Base-by-base conservation (phyloP, 2,888 invertebrate genomes). In the Digitonthophagus gazella region DNA sequence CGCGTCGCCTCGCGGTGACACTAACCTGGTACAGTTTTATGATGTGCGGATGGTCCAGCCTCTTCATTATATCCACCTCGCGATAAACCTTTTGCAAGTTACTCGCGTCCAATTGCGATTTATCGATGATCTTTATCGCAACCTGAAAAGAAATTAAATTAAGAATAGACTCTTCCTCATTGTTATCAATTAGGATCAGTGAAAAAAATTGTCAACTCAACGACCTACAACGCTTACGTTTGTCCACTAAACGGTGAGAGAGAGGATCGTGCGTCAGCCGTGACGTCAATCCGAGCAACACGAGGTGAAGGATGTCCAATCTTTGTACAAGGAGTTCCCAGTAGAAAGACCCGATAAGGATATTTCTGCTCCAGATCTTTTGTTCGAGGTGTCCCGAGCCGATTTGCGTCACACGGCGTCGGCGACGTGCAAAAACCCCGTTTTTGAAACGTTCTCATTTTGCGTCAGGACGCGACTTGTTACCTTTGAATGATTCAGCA, bases 61-160 rank as follows among this genome's bases (percentile, higher is more conserved):
- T 91, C 85, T 97, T 96, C 93, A 98, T 95, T 80, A 98, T 97
- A 83, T 96, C 95, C 80, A 98, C 97, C 87, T 98, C 98, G 75
- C 98, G 89, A 83, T 96, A 93, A 76, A 98, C 96, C 85, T 98
- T 98, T 82, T 93, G 92, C 81, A 96, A 87, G 84, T 96, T 96
- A 78, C 92, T 92, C 76, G 92, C 89, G 82, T 96, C 96, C 85
- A 97, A 85, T 84, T 94, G 92, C 71, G 93, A 92, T 85, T 96
- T 96, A 86, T 97, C 96, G 82, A 97, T 95, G 82, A 96, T 95
- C 88, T 97, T 97, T 82, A 97, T 95, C 81, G 96, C 96, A 83
- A 97, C 96, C 95, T 95, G 87, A 28, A 84, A 78, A 77, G 67
- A 77, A 76, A 72, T 20, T 54, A 67, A 67, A 22, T 64, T 1